These are phyloP conservation scores for Thymallus thymallus DNA, from an alignment of 2,113 vertebrate species.

Conservation along the genomic window DNA sequence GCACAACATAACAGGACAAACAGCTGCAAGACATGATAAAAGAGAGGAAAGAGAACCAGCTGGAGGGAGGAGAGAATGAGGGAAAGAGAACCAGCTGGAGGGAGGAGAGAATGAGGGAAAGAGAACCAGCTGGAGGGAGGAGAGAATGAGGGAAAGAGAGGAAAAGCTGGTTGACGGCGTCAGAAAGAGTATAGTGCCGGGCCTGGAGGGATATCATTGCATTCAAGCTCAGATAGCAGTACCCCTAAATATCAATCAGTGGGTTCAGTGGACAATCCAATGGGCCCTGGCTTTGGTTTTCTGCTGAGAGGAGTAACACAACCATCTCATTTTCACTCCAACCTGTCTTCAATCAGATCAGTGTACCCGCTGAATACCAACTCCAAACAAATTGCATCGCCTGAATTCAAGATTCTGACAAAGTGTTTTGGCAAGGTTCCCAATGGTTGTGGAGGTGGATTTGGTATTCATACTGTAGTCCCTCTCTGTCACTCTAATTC, in stretches of 20 bases:
- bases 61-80: not conserved
- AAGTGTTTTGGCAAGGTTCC: not conserved
- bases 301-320: not conserved
- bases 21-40: not conserved
- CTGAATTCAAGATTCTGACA: not conserved
- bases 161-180: no score
- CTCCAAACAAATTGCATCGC: no score
- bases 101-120: no score
- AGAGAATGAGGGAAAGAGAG: no score
- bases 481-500: not conserved
- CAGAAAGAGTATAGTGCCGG: not conserved
- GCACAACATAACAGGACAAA: no score
- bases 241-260: no score
- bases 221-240: not conserved
- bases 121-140: not conserved
- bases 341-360: no score
- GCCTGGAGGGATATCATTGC: no score
- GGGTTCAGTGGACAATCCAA: no score
- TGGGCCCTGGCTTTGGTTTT: no score
- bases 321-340: not conserved
- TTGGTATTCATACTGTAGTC: not conserved
- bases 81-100: not conserved
- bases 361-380: no score
- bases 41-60: not conserved
- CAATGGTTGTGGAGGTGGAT: not conserved